phyloP scores from a whole-genome alignment of 2,888 invertebrate species.

The Andrena minutula region DNA sequence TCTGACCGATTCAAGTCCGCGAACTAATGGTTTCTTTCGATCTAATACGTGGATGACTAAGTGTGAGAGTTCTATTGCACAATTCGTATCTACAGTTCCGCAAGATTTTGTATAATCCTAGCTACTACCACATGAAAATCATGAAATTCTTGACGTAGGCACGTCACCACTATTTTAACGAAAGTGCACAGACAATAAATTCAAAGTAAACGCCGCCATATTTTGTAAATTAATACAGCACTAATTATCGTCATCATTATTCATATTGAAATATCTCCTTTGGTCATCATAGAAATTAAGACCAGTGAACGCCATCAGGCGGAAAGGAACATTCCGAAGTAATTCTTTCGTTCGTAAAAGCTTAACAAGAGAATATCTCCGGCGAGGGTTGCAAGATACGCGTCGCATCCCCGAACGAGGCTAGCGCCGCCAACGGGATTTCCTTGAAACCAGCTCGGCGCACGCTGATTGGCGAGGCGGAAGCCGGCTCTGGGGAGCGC shows the following conservation, averaged over 20 bases:
- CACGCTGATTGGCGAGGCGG: slow-evolving; percentile 62
- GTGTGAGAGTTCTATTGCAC: too few relatives aligned
- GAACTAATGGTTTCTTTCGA: too few relatives aligned
- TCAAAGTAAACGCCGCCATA: slow-evolving; percentile 4
- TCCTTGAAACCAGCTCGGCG: slow-evolving; percentile 27
- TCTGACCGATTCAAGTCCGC: too few relatives aligned
- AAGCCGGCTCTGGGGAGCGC: slow-evolving; percentile 45
- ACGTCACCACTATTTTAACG: background rate
- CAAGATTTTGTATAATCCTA: too few relatives aligned
- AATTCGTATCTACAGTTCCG: too few relatives aligned
- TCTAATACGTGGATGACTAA: too few relatives aligned
- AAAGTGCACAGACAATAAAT: background rate
- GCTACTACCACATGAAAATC: too few relatives aligned
- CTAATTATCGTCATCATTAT: background rate
- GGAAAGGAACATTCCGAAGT: background rate
- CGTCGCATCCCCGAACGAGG: slow-evolving; percentile 8
- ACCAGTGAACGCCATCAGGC: too few relatives aligned
- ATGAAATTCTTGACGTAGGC: too few relatives aligned
- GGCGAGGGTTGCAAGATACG: background rate
- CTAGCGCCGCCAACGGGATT: slow-evolving; percentile 46
- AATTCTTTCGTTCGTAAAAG: background rate
- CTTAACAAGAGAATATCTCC: background rate
- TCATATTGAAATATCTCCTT: background rate
- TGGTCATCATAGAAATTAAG: background rate
- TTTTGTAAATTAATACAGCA: slow-evolving; percentile 13